phyloP scores from a whole-genome alignment of 2,888 invertebrate genomes.

The Chrysolina americana region DNA sequence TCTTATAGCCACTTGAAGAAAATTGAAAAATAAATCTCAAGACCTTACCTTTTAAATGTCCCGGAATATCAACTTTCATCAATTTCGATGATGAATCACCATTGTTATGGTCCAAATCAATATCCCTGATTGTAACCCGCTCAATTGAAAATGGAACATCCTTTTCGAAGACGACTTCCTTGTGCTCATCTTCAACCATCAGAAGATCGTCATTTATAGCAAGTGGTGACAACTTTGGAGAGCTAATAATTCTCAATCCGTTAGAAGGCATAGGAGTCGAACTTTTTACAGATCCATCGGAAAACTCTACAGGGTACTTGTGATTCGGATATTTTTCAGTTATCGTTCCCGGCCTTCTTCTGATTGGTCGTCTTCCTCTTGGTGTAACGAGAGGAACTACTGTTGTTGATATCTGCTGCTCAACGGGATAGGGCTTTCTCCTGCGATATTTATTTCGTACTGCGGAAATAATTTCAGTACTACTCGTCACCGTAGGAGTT shows the following conservation, averaged over 20 bases:
- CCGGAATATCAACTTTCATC: constrained; percentile 54
- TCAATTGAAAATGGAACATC: constrained; percentile 31
- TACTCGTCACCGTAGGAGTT: background rate
- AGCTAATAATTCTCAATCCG: constrained; percentile 54
- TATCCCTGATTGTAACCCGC: constrained; percentile 29
- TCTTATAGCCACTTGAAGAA: too few species aligned
- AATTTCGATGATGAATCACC: background rate
- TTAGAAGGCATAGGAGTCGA: constrained; percentile 41
- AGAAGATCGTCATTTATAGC: constrained; percentile 53
- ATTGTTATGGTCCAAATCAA: constrained; percentile 25
- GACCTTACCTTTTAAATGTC: constrained; percentile 52
- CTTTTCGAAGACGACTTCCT: constrained; percentile 44
- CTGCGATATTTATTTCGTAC: constrained; percentile 28
- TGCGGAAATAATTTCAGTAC: background rate
- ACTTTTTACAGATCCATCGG: constrained; percentile 29
- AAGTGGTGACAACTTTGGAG: constrained; percentile 51
- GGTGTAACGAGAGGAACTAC: constrained; percentile 65
- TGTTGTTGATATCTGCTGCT: constrained; percentile 53
- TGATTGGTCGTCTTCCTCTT: constrained; percentile 55
- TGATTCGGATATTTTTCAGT: constrained; percentile 60
- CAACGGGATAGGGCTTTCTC: constrained; percentile 32
- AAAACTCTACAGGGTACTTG: constrained; percentile 53
- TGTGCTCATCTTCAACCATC: constrained; percentile 47
- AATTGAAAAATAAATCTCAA: background rate
- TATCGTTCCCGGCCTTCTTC: constrained; percentile 46